Evolutionary conservation across 1,140 invertebrate genomes (phyloP), one percentile per base, ranked within the genome.

Genomic region (Meloidogyne exigua): DNA sequence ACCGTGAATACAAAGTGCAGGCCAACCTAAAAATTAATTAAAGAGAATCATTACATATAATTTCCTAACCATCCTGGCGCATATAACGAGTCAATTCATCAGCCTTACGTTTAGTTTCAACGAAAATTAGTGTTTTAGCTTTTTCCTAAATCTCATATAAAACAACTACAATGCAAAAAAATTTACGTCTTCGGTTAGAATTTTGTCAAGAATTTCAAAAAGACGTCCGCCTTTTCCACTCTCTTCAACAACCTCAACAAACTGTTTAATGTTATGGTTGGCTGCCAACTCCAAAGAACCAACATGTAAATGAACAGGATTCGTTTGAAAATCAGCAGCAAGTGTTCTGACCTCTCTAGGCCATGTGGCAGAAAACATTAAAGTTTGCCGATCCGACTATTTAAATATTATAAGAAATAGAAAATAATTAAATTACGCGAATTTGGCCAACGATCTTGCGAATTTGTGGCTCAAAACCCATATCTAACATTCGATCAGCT

Each of bases 301-400:
- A 89, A 98, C 93, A 85, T 96, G 98, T 63, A 97, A 91, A 88
- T 95, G 95, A 66, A 94, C 91, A 84, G 95, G 95, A 88, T 97
- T 88, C 90, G 90, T 92, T 4, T 98, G 90, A 88, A 96, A 98
- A 88, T 98, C 95, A 88, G 95, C 92, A 66, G 95, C 96, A 64
- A 98, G 88, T 84, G 92, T 92, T 79, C 92, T 91, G 0, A 98
- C 95, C 90, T 98, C 95, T 87, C 95, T 96, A 0, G 95, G 95
- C 95, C 95, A 98, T 4, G 95, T 98, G 5, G 95, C 95, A 78
- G 93, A 95, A 94, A 95, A 98, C 95, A 98, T 98, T 26, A 98
- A 90, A 7, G 93, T 94, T 88, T 97, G 95, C 79, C 95, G 90
- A 87, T 96, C 94, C 75, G 94, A 94, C 80, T 80, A 57, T 65